Evolutionary conservation across 2,888 invertebrate species (phyloP).

Genomic region (Drosophila robusta): DNA sequence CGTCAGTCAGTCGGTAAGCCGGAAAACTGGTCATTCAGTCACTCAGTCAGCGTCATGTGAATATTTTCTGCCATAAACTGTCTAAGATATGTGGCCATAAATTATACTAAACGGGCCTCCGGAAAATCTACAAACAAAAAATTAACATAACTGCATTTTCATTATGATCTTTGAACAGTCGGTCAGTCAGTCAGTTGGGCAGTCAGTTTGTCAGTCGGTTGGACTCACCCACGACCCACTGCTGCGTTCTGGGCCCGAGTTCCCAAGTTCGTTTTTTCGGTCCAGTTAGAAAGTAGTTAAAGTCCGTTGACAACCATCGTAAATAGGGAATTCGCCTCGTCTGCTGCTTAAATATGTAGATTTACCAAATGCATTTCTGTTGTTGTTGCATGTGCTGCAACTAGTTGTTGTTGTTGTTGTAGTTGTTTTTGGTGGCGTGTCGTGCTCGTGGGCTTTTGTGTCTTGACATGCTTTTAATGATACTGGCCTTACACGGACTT

Average conservation of each 20-base stretch:
- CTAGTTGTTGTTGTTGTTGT: constrained; percentile 8
- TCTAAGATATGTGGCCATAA: constrained; percentile 71
- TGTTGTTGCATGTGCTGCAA: constrained; percentile 40
- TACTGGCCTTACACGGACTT: constrained; percentile 20
- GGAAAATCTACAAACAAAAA: constrained; percentile 37
- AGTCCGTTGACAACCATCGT: constrained; percentile 57
- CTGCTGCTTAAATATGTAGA: constrained; percentile 69
- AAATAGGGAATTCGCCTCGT: constrained; percentile 41
- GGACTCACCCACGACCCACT: constrained; percentile 71
- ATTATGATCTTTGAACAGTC: constrained; percentile 52
- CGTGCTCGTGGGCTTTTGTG: constrained; percentile 38
- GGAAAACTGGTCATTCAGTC: constrained; percentile 12
- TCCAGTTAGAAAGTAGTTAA: constrained; percentile 75
- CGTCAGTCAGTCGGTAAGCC: constrained; percentile 33
- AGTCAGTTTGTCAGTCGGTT: constrained; percentile 9
- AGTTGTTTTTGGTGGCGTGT: constrained; percentile 33
- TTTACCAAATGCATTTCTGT: constrained; percentile 72
- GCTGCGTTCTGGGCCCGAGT: constrained; percentile 41
- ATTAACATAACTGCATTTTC: constrained; percentile 73
- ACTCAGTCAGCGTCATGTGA: constrained; percentile 51
- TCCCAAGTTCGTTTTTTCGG: constrained; percentile 28
- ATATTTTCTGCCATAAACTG: constrained; percentile 66
- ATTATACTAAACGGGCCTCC: constrained; percentile 43
- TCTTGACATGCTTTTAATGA: constrained; percentile 72
- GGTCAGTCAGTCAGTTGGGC: constrained; percentile 5